Evolutionary conservation across 2,113 vertebrate genomes (phyloP), one percentile per base, ranked within the genome.

Genomic region (Trochalopteron elliotii): DNA sequence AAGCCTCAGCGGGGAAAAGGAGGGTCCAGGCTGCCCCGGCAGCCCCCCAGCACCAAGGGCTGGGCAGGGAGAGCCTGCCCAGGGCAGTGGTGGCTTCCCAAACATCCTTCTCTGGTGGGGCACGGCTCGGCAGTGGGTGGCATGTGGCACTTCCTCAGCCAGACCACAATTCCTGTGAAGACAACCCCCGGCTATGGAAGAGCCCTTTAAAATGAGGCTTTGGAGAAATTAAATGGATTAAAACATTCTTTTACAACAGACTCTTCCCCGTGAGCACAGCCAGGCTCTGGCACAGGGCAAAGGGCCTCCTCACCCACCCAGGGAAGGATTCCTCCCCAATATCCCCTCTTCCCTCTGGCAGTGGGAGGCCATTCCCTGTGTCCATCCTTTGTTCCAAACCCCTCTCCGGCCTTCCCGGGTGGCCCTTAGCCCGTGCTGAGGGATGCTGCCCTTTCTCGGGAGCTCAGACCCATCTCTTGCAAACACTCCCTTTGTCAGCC

Each of bases 401-500:
- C 42, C 23, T 52, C 28, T 31, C 40, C 2, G 9, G 8, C 15
- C 45, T 2, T 33, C 22, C 64, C 5, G 18, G 4, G 53, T 3
- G 6, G 14, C 40, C 42, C 40, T 3, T 44, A 23, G 44, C 2
- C 4, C 47, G 25, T 3, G 24, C 50, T 0, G 5, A 0, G 30
- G 67, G 69, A 23, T 0, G 4, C 63, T 39, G 83, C 31, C 89
- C 79, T 18, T 12, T 2, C 3, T 0, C 0, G 1, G 3, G 15
- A 40, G 45, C 55, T 4, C 52, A 4, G 56, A 10, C 20, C 9
- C 2, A 7, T 27, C 64, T 4, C 65, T 13, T 10, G 33, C 61
- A 10, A 15, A 19, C 14, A 31, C 47, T 49, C 33, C 15, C 22
- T 8, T 1, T 35, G 27, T 0, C 69, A 89, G 65, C 69, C 52